A percentile compares a stretch with the other conserved stretches of the same genome.
These are phyloP conservation scores for Pseudomyrmex flavicornis DNA, from an alignment of 1,140 invertebrate species.

Conservation along the genomic window DNA sequence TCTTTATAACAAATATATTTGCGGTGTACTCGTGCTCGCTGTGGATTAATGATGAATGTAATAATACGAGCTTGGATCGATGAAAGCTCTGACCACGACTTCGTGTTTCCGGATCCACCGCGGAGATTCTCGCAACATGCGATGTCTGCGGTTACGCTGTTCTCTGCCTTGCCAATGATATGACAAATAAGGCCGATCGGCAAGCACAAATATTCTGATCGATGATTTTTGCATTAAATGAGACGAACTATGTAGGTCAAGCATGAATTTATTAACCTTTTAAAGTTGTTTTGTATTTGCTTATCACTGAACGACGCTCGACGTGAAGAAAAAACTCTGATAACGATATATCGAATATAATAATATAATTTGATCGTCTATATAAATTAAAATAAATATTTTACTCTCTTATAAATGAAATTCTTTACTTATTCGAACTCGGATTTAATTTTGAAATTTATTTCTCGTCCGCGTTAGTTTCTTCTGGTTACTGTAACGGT, in stretches of 20 bases:
- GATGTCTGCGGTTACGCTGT: conserved; percentile 12
- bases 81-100: not conserved
- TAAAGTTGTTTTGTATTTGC: conserved; percentile 6
- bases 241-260: conserved; percentile 11
- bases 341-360: too few species aligned
- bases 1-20: not conserved
- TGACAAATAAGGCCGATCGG: conserved; percentile 13
- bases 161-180: not conserved
- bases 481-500: too few species aligned
- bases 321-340: not conserved
- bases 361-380: too few species aligned
- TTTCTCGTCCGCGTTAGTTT: not conserved
- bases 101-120: not conserved
- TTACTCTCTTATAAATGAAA: not conserved
- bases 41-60: conserved; percentile 36
- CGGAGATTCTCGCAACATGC: conserved; percentile 8
- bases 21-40: not conserved
- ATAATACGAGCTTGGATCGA: conserved; percentile 43
- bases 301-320: not conserved
- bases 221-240: conserved; percentile 29
- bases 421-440: not conserved
- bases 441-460: not conserved
- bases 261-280: conserved; percentile 43
- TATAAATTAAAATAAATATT: not conserved
- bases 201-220: conserved; percentile 39